phyloP scores from a whole-genome alignment of 2,113 vertebrate species.

The Cephalopterus ornatus region DNA sequence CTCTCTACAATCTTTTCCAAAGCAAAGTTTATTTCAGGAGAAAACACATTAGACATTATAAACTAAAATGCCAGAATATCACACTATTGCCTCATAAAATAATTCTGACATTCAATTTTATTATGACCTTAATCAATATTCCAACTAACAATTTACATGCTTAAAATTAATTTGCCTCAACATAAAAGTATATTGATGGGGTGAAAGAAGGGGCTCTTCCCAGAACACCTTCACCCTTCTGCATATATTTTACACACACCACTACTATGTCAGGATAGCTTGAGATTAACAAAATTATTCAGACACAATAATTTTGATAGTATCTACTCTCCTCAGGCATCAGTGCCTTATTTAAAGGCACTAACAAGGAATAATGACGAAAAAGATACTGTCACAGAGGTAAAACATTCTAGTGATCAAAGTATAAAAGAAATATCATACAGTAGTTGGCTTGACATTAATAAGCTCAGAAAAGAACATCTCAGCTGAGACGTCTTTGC shows the following conservation, averaged over 20 bases:
- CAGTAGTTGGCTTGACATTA: neutral
- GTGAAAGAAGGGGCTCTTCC: neutral
- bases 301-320: neutral
- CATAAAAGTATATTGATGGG: neutral
- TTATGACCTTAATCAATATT: neutral
- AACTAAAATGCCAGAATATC: neutral
- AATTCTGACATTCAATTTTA: neutral
- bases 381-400: neutral
- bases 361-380: neutral
- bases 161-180: neutral
- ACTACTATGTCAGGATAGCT: neutral
- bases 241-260: neutral
- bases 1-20: neutral
- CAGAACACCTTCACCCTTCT: neutral
- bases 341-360: neutral
- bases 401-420: neutral
- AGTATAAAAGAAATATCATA: neutral
- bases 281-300: neutral
- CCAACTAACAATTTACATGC: neutral
- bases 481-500: neutral
- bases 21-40: neutral
- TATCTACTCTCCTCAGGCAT: neutral
- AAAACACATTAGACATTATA: neutral
- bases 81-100: neutral
- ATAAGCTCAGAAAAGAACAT: neutral